Evolutionary conservation across 2,797 vertebrate species (phyloP).

Genomic region (Hipposideros larvatus): DNA sequence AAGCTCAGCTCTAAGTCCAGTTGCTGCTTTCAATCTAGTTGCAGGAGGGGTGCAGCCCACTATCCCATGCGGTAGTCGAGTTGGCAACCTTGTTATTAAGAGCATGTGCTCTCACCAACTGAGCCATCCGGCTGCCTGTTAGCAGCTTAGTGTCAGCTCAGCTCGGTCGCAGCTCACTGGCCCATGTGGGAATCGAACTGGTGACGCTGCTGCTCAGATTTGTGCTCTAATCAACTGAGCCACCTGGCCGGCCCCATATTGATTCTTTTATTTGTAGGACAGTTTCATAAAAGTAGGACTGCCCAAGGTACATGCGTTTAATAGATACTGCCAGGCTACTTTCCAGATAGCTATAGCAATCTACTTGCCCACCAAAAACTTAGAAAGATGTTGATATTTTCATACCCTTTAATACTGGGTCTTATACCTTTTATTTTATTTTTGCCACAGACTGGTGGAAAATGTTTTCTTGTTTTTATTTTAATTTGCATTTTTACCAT

Average conservation of each 20-base stretch:
- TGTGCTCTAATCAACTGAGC: too few relatives aligned
- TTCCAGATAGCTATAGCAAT: neutral
- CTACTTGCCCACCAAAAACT: neutral
- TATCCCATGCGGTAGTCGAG: too few relatives aligned
- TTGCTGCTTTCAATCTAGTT: too few relatives aligned
- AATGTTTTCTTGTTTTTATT: conserved; percentile 27
- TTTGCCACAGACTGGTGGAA: neutral
- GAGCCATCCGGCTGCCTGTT: too few relatives aligned
- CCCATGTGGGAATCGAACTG: too few relatives aligned
- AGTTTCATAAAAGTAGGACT: conserved; percentile 21
- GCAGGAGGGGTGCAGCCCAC: too few relatives aligned
- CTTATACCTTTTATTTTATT: neutral
- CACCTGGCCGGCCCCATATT: neutral
- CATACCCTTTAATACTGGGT: neutral
- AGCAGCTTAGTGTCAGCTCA: too few relatives aligned
- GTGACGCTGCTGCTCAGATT: too few relatives aligned
- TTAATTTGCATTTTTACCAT: neutral
- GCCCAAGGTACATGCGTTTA: neutral
- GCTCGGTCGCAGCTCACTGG: too few relatives aligned
- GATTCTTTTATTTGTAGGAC: conserved; percentile 26
- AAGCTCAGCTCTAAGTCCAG: too few relatives aligned
- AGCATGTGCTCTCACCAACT: too few relatives aligned
- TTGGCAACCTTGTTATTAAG: too few relatives aligned
- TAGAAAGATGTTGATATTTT: neutral
- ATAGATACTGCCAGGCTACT: neutral